A percentile compares a stretch with the other conserved stretches of the same genome.
phyloP scores from a whole-genome alignment of 2,113 vertebrate genomes.

The Bungarus multicinctus region DNA sequence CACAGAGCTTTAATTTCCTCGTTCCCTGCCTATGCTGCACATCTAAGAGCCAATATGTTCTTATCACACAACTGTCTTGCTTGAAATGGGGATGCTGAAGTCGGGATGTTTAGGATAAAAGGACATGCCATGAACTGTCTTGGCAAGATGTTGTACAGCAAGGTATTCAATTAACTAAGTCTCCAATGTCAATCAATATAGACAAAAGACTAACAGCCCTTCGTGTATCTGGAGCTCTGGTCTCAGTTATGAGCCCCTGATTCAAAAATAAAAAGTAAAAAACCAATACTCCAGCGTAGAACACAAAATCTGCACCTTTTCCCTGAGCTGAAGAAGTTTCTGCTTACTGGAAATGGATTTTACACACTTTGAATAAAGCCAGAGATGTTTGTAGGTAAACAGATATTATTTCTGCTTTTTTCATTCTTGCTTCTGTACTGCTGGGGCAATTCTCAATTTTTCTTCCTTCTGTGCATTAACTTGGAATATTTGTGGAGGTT shows the following conservation, averaged over 20 bases:
- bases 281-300: background rate
- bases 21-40: background rate
- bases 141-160: background rate
- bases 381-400: background rate
- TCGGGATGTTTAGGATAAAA: background rate
- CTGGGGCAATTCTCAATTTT: background rate
- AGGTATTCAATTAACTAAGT: background rate
- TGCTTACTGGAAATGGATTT: background rate
- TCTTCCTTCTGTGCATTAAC: background rate
- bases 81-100: background rate
- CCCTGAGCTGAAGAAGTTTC: background rate
- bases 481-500: background rate
- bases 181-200: background rate
- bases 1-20: background rate
- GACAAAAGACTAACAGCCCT: background rate
- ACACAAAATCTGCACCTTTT: background rate
- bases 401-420: background rate
- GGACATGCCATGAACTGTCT: background rate
- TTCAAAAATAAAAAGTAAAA: background rate
- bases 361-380: background rate
- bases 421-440: background rate
- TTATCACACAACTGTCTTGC: constrained; percentile 2
- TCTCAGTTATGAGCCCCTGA: background rate
- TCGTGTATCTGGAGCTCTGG: background rate
- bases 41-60: background rate